phyloP scores from a whole-genome alignment of 1,140 invertebrate species.

The Plectrocnemia conspersa region DNA sequence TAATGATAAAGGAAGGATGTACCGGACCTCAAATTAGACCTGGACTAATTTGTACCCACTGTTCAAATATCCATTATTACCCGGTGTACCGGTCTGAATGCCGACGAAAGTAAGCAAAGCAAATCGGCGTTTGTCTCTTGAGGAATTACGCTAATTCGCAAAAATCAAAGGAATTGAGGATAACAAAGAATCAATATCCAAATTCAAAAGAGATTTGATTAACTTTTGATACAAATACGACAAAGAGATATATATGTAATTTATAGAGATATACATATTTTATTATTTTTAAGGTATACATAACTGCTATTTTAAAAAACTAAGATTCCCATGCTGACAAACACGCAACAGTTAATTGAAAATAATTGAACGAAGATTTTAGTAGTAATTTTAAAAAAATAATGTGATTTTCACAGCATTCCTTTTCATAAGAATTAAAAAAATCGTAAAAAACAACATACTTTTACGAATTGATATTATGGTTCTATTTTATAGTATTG shows the following conservation, averaged over 20 bases:
- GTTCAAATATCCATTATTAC: slow-evolving; percentile 12
- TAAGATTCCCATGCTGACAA: too few species aligned
- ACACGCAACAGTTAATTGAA: too few species aligned
- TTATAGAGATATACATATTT: too few species aligned
- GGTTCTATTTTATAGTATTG: background rate
- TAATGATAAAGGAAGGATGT: slow-evolving; percentile 21
- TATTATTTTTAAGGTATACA: too few species aligned
- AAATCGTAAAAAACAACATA: too few species aligned
- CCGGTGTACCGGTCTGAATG: background rate
- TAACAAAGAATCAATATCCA: background rate
- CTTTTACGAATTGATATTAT: background rate
- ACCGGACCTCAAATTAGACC: slow-evolving; percentile 18
- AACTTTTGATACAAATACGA: background rate
- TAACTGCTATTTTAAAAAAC: too few species aligned
- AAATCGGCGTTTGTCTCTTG: background rate
- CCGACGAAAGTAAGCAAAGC: background rate
- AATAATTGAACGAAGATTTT: too few species aligned
- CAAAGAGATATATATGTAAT: background rate
- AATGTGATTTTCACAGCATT: too few species aligned
- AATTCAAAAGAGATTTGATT: background rate
- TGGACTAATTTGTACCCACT: slow-evolving; percentile 7
- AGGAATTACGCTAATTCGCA: background rate
- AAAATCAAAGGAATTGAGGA: background rate
- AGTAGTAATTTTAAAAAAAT: too few species aligned
- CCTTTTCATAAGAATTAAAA: too few species aligned